phyloP scores from a whole-genome alignment of 2,113 vertebrate genomes.

The Sterna hirundo region DNA sequence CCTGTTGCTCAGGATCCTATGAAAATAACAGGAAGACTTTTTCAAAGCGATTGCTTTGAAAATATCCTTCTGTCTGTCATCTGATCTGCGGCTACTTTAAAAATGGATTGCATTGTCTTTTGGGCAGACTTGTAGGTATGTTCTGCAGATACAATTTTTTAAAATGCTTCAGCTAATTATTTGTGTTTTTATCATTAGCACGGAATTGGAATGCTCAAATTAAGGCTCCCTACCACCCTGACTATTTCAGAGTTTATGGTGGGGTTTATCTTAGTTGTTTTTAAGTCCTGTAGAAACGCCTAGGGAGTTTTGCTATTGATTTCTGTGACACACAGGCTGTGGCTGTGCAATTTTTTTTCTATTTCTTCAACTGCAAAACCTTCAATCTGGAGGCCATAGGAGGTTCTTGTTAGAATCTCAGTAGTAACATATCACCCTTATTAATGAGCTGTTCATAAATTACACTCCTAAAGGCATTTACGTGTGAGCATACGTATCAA shows the following conservation, averaged over 20 bases:
- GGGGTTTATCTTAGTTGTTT: background rate
- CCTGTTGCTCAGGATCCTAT: background rate
- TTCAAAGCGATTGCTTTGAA: background rate
- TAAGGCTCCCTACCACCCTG: background rate
- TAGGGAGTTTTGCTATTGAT: background rate
- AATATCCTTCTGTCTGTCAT: background rate
- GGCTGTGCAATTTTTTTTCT: background rate
- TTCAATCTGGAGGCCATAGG: background rate
- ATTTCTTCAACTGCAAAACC: background rate
- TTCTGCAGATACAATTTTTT: background rate
- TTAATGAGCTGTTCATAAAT: background rate
- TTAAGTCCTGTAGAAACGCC: background rate
- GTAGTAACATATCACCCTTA: background rate
- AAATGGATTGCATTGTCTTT: background rate
- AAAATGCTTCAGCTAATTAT: background rate
- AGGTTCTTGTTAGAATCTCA: background rate
- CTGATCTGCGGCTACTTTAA: background rate
- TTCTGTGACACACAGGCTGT: accelerated
- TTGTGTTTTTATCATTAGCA: background rate
- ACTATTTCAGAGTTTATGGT: background rate
- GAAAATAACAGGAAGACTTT: background rate
- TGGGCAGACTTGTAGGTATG: accelerated
- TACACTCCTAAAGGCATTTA: background rate
- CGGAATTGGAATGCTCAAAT: accelerated
- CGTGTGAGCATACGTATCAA: background rate